Evolutionary conservation across 2,797 vertebrate genomes (phyloP), one percentile per base, ranked within the genome.

Genomic region (Siniperca obscura): DNA sequence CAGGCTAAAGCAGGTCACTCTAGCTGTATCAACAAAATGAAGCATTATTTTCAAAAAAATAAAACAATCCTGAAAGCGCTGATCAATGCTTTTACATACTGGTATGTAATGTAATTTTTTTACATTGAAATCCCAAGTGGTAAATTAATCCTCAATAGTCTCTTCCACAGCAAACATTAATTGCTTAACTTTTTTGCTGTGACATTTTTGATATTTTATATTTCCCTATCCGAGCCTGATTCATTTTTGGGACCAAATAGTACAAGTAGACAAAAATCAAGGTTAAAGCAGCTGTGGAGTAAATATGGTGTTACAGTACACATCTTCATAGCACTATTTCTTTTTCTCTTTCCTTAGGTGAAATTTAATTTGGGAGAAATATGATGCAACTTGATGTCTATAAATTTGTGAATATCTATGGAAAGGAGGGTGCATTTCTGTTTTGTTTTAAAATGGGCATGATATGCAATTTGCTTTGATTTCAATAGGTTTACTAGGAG

Each of bases 341-440:
- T n/a, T 80, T 77, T 46, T 42, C 19, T 72, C 44, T 76, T 80
- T 76, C 50, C 46, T 60, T 40, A 70, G 34, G 83, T 80, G 69
- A 69, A 38, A 52, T 61, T 70, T 68, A 38, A 66, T 52, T 73
- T 74, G 46, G 50, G 30, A 77, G 25, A 65, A 64, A 65, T 53
- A 76, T 46, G 12, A 79, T 81, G 59, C 55, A 56, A 78, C 38
- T 82, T 70, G 44, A 82, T 80, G 67, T 91, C 68, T 82, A 74
- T 80, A 83, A 40, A 85, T 79, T 38, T 90, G 82, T 83, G 79
- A 87, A 68, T 73, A 84, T 73, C 38, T 74, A 68, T 77, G 67
- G 68, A 85, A 68, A 83, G 65, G 56, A 83, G 61, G 53, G 72
- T 71, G 25, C 38, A 75, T 81, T 79, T 70, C 7, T 44, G 36